Evolutionary conservation across 2,797 vertebrate genomes (phyloP), one percentile per base, ranked within the genome.

Genomic region (Geotrypetes seraphini): DNA sequence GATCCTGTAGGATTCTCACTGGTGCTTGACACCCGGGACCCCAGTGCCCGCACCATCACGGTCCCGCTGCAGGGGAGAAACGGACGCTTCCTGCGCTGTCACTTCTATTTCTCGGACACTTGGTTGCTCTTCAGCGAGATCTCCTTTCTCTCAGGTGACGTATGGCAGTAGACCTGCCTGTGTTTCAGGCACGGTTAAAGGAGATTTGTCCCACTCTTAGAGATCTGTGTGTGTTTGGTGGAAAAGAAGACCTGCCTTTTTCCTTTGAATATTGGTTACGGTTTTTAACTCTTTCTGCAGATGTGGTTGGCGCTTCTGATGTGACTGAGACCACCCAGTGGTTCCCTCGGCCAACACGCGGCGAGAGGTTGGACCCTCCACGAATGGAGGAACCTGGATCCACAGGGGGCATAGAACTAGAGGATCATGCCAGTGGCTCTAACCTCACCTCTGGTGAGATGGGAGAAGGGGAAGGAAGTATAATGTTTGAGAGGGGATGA

Each of bases 121-220:
- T 96, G 91, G 92, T 65, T 96, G 33, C 89, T 96, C 48, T 85
- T 96, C 81, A 95, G 91, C 1, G 92, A 96, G 69, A 78, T 96
- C 40, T 82, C 87, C 39, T 96, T 96, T 61, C 55, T 78, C 41
- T 90, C 90, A 0, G 85, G 92, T 95, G 71, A 47, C 75, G 22
- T 10, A 8, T 10, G n/a, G n/a, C n/a, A n/a, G n/a, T n/a, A n/a
- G n/a, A n/a, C 7, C 2, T 11, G 0, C 7, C 3, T 7, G 7
- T 5, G 13, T 18, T 19, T 16, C 5, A 2, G n/a, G n/a, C 6
- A 4, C 12, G 7, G 16, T 6, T 5, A 19, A 35, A 5, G 10
- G 3, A 7, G 4, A 17, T 6, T 20, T 8, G 19, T 12, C 3
- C 10, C 12, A n/a, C 6, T 5, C 3, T 21, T n/a, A n/a, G n/a